These are phyloP conservation scores for Cheilosia scutellata DNA, from an alignment of 2,888 invertebrate genomes.

Conservation along the genomic window DNA sequence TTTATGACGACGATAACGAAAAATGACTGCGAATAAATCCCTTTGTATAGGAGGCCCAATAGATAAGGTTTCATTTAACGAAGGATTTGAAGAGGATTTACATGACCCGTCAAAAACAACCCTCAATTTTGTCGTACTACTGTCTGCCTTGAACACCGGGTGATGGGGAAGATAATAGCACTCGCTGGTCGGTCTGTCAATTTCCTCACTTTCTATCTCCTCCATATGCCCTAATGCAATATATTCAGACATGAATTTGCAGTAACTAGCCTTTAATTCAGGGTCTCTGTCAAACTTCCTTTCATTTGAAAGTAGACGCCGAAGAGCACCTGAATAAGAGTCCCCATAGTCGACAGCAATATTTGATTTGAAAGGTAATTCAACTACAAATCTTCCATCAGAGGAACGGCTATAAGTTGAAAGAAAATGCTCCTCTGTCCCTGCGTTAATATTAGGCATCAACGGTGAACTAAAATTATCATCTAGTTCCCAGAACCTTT, in stretches of 20 bases:
- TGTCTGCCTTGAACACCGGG: no score
- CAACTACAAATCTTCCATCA: not conserved
- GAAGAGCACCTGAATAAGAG: no score
- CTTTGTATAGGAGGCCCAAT: conserved; percentile 65
- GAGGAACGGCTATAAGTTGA: not conserved
- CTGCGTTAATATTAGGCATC: not conserved
- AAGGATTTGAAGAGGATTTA: conserved; percentile 35
- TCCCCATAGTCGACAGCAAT: no score
- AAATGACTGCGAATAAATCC: conserved; percentile 48
- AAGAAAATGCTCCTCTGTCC: not conserved
- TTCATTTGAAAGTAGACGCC: no score
- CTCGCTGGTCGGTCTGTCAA: not conserved
- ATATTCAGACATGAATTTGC: no score
- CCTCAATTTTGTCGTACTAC: conserved; percentile 30
- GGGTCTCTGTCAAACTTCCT: no score
- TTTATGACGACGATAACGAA: conserved; percentile 27
- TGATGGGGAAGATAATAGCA: not conserved
- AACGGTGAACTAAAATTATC: not conserved
- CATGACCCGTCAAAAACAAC: conserved; percentile 74
- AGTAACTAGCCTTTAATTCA: no score
- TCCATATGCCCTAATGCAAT: not conserved
- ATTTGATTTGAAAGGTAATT: no score
- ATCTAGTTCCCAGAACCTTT: not conserved
- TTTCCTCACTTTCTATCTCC: not conserved
- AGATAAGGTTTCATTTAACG: conserved; percentile 55